Conservation (phyloP, 2,888 invertebrate genomes). For the Portevinia maculata region DNA sequence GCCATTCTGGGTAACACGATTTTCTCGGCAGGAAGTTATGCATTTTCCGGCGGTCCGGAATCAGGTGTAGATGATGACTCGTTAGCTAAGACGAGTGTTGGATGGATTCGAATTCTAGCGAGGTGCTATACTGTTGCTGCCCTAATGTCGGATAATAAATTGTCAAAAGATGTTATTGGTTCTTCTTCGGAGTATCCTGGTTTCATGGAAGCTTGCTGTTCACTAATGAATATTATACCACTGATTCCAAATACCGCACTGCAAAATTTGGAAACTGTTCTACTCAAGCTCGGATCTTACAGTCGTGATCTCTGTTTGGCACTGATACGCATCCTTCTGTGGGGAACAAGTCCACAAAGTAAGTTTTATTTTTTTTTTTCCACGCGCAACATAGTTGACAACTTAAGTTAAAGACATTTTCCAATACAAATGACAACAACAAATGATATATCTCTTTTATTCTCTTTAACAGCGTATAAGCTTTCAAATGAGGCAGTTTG, state of each 20-base stretch:
- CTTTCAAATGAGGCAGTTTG: slow-evolving; percentile 86
- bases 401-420: too few species aligned
- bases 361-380: slow-evolving; percentile 45
- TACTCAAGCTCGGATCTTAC: slow-evolving; percentile 88
- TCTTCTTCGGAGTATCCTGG: slow-evolving; percentile 87
- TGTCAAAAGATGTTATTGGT: slow-evolving; percentile 84
- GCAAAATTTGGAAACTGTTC: slow-evolving; percentile 87
- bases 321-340: slow-evolving; percentile 85
- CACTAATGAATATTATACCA: slow-evolving; percentile 88
- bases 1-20: slow-evolving; percentile 93
- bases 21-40: slow-evolving; percentile 85
- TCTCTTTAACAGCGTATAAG: slow-evolving; percentile 79
- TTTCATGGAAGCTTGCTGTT: slow-evolving; percentile 88
- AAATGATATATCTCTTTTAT: too few species aligned
- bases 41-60: slow-evolving; percentile 55
- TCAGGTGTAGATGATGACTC: slow-evolving; percentile 80
- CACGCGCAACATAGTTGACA: too few species aligned
- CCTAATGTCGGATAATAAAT: slow-evolving; percentile 79
- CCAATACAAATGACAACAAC: too few species aligned
- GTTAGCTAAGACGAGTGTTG: slow-evolving; percentile 86
- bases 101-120: slow-evolving; percentile 92
- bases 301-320: slow-evolving; percentile 85
- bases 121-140: slow-evolving; percentile 87
- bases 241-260: slow-evolving; percentile 84
- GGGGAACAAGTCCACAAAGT: slow-evolving; percentile 84